Conservation (phyloP, 2,888 invertebrate species). For the Himalopsyche japonica region DNA sequence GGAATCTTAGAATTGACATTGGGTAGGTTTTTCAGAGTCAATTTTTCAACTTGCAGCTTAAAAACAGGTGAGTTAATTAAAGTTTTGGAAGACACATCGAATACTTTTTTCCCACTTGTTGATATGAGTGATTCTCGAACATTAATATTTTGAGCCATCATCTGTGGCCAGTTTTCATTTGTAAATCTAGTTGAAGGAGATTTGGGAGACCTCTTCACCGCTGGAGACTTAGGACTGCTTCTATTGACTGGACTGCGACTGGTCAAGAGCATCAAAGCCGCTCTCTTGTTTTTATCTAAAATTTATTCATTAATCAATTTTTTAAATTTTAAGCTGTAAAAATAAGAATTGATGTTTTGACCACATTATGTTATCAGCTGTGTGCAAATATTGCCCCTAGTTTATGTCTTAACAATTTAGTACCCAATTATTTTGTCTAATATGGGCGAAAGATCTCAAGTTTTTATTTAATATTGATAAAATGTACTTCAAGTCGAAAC, state of each 20-base stretch:
- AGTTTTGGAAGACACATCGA: background rate
- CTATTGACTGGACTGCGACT: constrained; percentile 49
- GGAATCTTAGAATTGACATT: background rate
- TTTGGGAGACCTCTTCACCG: background rate
- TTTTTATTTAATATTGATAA: too few species aligned
- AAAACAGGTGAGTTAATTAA: background rate
- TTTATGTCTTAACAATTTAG: too few species aligned
- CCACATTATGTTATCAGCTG: too few species aligned
- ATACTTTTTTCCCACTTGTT: too few species aligned
- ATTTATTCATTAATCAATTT: background rate
- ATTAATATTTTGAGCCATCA: background rate
- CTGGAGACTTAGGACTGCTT: background rate
- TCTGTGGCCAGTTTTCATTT: background rate
- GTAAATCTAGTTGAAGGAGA: background rate
- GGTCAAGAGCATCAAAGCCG: constrained; percentile 55
- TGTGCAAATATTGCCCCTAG: too few species aligned
- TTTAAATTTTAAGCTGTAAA: background rate
- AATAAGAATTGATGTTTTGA: too few species aligned
- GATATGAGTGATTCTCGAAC: background rate
- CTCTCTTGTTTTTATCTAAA: constrained; percentile 56
- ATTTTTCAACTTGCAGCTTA: background rate
- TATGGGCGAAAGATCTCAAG: too few species aligned
- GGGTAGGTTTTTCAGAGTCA: background rate
- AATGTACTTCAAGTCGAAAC: too few species aligned
- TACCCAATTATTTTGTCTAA: too few species aligned